Evolutionary conservation across 2,113 vertebrate species (phyloP), one percentile per base, ranked within the genome.

Genomic region (Corvus hawaiiensis): DNA sequence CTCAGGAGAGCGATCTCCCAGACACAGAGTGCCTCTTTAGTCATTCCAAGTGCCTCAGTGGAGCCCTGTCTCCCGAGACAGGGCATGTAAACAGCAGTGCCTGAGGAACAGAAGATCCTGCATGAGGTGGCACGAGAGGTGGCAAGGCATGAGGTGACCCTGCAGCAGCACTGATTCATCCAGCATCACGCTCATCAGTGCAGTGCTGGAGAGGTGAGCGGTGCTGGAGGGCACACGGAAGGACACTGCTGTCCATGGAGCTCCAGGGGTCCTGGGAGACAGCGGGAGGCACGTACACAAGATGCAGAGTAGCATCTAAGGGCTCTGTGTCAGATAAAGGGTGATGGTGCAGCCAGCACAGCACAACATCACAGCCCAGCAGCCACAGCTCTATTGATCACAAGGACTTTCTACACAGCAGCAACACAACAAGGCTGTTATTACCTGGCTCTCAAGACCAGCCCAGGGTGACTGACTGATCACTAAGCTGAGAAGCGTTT

Each of bases 1-100:
- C 93, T 90, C 85, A 56, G 90, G 79, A 94, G 90, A 7, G 39
- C 13, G 17, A 96, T 94, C 92, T 75, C 85, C 72, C 87, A 92
- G 78, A 63, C 92, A 94, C 27, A 39, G 19, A 58, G 62, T 32
- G 51, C 55, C 90, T 94, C 76, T 83, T 85, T 37, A 93, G 75
- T 90, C 94, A 94, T 78, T 28, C 35, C 67, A 32, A 91, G 79
- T 8, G 59, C 55, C 92, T 52, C 80, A 26, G 66, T 1, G 15
- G 19, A 90, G 63, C 33, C 68, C 55, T 27, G 76, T n/a, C 76
- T 90, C 90, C 77, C 2, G 5, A 62, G 71, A 74, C 0, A 0
- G 43, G 56, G 68, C 68, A 92, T 59, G 52, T 4, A 1, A 86
- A 61, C 76, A 61, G 85, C 69, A 56, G 71, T 0, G 61, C 90